phyloP scores from a whole-genome alignment of 2,888 invertebrate genomes.

The Rotaria macrura region DNA sequence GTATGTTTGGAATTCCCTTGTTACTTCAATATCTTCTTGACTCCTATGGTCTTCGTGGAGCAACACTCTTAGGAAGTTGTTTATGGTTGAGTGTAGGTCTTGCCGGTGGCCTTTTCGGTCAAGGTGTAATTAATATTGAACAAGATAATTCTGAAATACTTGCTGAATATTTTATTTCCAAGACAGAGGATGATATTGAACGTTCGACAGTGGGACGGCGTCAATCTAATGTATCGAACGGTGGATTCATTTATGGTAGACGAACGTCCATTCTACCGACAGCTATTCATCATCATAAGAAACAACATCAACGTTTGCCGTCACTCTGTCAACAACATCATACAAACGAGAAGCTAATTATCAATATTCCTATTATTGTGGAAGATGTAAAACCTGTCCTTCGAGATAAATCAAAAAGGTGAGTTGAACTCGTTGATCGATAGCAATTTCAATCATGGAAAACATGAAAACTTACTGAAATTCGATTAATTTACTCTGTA shows the following conservation, averaged over 20 bases:
- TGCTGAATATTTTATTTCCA: too few species aligned
- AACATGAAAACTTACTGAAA: too few species aligned
- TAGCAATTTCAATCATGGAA: too few species aligned
- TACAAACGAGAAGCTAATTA: too few species aligned
- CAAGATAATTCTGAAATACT: background rate
- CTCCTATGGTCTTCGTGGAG: background rate
- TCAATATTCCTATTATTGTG: too few species aligned
- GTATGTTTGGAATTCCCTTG: background rate
- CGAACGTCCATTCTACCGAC: background rate
- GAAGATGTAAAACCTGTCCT: too few species aligned
- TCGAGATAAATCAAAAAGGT: too few species aligned
- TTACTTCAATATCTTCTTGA: constrained; percentile 4
- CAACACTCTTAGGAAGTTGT: background rate
- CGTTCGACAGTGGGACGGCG: background rate
- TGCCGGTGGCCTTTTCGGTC: background rate
- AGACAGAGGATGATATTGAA: background rate
- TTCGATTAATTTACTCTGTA: too few species aligned
- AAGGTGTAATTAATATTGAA: background rate
- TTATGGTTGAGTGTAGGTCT: background rate
- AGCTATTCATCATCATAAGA: background rate
- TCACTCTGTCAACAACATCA: too few species aligned
- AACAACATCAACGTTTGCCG: background rate
- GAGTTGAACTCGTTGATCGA: too few species aligned
- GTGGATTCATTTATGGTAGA: background rate
- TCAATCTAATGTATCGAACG: background rate